Conservation (phyloP, 2,113 vertebrate species). For the Varanus komodoensis region DNA sequence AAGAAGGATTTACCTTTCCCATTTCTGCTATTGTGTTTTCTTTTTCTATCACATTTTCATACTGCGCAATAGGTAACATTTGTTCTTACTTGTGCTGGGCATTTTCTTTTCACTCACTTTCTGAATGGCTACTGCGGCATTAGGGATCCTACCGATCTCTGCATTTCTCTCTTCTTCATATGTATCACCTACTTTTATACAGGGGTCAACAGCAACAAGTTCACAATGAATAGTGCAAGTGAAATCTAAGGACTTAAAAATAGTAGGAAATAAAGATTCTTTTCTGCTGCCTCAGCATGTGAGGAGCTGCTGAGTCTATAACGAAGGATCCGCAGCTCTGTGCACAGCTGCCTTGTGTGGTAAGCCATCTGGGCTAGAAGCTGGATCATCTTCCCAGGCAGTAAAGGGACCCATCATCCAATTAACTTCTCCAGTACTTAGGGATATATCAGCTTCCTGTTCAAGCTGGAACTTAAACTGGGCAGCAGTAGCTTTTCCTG, state of each 20-base stretch:
- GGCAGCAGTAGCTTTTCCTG: not conserved
- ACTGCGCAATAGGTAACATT: no score
- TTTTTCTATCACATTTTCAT: no score
- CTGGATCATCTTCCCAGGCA: no score
- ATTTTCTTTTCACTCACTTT: not conserved
- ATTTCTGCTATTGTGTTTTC: not conserved
- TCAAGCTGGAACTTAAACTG: not conserved
- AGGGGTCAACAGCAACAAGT: not conserved
- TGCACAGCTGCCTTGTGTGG: no score
- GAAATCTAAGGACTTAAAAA: not conserved
- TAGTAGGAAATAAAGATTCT: not conserved
- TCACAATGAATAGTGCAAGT: not conserved
- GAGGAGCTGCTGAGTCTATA: no score
- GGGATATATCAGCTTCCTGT: no score
- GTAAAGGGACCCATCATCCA: no score
- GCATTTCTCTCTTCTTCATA: not conserved
- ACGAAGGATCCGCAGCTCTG: no score
- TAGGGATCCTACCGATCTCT: not conserved
- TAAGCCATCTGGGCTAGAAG: no score
- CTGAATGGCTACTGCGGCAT: not conserved
- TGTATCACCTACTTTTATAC: not conserved
- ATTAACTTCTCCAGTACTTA: no score
- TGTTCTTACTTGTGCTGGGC: not conserved
- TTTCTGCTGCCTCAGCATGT: not conserved
- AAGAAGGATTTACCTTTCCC: not conserved